Base-by-base conservation (phyloP, 2,888 invertebrate genomes). In the Lacanobia wlatinum region DNA sequence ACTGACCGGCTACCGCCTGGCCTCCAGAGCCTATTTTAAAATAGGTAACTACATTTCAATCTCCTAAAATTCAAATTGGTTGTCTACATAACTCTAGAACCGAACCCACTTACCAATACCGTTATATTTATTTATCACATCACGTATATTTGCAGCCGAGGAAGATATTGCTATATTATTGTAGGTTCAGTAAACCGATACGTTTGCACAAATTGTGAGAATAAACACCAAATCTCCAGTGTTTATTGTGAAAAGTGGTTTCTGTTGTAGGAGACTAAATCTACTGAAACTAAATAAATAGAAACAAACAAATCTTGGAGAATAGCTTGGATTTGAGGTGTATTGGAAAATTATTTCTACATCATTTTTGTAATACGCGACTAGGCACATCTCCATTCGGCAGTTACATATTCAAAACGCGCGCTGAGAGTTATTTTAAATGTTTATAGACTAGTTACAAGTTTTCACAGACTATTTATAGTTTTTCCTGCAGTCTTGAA, bases 241-340 rank as follows among this genome's bases (percentile, higher is more conserved):
- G 76, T 76, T 76, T 76, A 65, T 72, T 61, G 38, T 43, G 43
- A 52, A 60, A 50, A 78, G 55, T 72, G 64, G 50, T 61, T 50
- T 40, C 9, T 16, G n/a, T 48, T 16, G 52, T n/a, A 38, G 16
- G 18, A n/a, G 2, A 23, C 12, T 34, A 16, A 48, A 43, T 40
- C 18, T 56, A 16, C 9, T 28, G 18, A 34, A 18, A 38, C 21
- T 75, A 28, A 53, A 28, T 21, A 52, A 38, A 56, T 64, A 6
- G 2, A 38, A 52, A n/a, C n/a, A n/a, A n/a, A n/a, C n/a, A 5
- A 10, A 8, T n/a, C 12, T 73, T 16, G 55, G 21, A 5, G 40
- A 18, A 65, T 73, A 56, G 21, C 50, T 48, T 55, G 34, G 18
- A 48, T 71, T 46, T 59, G 8, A 2, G 6, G 12, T 34, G 56